A percentile compares a stretch with the other conserved stretches of the same genome.
These are phyloP conservation scores for Centroberyx gerrardi DNA, from an alignment of 2,797 vertebrate genomes.

Conservation along the genomic window DNA sequence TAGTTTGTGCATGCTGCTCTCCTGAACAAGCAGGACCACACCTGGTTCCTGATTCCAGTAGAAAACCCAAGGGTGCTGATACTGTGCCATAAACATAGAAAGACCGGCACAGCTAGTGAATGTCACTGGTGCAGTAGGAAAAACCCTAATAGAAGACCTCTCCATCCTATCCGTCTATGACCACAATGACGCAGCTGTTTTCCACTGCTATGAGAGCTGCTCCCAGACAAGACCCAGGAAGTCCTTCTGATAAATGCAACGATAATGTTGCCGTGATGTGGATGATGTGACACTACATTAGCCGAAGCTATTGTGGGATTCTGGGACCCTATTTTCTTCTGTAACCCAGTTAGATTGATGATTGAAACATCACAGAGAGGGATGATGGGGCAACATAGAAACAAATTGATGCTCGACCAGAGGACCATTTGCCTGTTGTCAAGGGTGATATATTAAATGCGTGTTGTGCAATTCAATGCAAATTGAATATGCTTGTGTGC, in stretches of 20 bases:
- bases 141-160: no score
- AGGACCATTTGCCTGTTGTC: conserved; percentile 14
- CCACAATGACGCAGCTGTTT: not conserved
- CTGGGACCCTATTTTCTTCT: not conserved
- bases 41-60: not conserved
- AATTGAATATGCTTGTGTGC: conserved; percentile 34
- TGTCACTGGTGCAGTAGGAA: no score
- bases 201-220: not conserved
- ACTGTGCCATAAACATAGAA: no score
- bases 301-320: not conserved
- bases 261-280: not conserved
- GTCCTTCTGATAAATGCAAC: not conserved
- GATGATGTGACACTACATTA: not conserved
- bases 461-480: conserved; percentile 16
- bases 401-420: conserved; percentile 9
- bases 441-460: conserved; percentile 23
- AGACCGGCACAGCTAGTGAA: no score
- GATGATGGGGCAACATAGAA: conserved; percentile 8
- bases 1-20: not conserved
- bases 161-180: no score
- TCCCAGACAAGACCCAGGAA: not conserved
- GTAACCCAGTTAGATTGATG: conserved; percentile 20
- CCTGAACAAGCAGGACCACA: not conserved
- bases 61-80: no score
- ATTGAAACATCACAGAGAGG: conserved; percentile 14